Base-by-base conservation (phyloP, 1,140 invertebrate genomes). In the Glossosoma conforme region DNA sequence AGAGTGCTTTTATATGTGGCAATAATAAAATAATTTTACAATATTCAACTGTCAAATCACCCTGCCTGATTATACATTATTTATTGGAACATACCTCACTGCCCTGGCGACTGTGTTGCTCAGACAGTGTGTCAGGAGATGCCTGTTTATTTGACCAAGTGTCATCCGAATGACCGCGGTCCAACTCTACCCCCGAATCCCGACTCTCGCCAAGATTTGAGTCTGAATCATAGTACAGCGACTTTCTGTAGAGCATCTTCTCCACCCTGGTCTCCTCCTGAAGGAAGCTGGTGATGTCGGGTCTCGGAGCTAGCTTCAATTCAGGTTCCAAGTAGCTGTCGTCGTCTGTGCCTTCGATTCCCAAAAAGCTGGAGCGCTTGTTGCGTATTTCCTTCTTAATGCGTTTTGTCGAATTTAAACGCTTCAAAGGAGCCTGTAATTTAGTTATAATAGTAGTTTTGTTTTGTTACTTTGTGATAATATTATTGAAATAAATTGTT, bases 381-480 rank as follows among this genome's bases (percentile, higher is more conserved):
- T 84, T 86, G 8, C 86, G 77, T 18, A 92, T 75, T 64, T 93
- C 90, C 62, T 90, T 89, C 61, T 90, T 91, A 43, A 93, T 89
- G 44, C 88, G 79, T 45, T 87, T 87, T 1, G 88, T 89, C 1
- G 88, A 91, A 60, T 89, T 90, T 37, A 86, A 77, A 47, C 86
- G 77, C 60, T 83, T 84, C 40, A 87, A 74, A 36, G 82, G 79
- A 42, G 68, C 71, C 72, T 75, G 55, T 24, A 65, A 53, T 73
- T 14, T 38, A 36, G 22, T 48, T 25, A n/a, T n/a, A n/a, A n/a
- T n/a, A n/a, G n/a, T n/a, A n/a, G n/a, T n/a, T 36, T 18, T 45
- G 35, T 33, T 35, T 35, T 32, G 32, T 11, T 33, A 22, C 41
- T 30, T 24, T 25, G 14, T n/a, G 11, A 32, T 10, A 40, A 21